Base-by-base conservation (phyloP, 2,113 vertebrate species). In the Xenopus laevis region DNA sequence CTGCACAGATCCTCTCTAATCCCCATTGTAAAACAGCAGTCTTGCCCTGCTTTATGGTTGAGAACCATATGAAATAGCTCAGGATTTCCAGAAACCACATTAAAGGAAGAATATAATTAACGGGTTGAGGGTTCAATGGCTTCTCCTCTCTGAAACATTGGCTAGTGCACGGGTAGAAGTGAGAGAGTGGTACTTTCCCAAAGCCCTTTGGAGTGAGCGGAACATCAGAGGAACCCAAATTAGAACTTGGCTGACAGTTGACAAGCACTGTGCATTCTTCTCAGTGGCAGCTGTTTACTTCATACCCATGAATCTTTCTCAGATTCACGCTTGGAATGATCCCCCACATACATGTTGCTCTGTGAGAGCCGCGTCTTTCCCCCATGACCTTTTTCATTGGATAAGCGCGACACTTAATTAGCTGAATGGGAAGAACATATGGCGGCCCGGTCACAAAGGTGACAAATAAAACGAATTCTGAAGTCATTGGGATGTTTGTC, bases 221-320 rank as follows among this genome's bases (percentile, higher is more conserved):
- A 46, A 68, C 47, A 69, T 55, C 66, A 27, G 18, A 68, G 47
- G 44, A 7, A 23, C 73, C 59, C 21, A 76, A 68, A 69, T 76
- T 76, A 75, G 72, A 67, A 21, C 13, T 30, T 47, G 65, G 57
- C 2, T 53, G 65, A 60, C 72, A 75, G 12, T 47, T 68, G 65
- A 61, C 55, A 60, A 75, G 65, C 23, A 17, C 66, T 27, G 58
- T n/a, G 20, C 20, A 68, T 76, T 69, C 73, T 69, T 76, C 47
- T 62, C 33, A 44, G 12, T 60, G 60, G 40, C 73, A 76, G 65
- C 73, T 76, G 73, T 45, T 69, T 69, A 61, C 58, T 62, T 67
- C 72, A 40, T 59, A 63, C 62, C 55, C 47, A 76, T 69, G 66
- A 76, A 76, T 68, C 73, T 55, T 62, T 63, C 58, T 69, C 45